Evolutionary conservation across 2,113 vertebrate species (phyloP).

Genomic region (Fulica atra): DNA sequence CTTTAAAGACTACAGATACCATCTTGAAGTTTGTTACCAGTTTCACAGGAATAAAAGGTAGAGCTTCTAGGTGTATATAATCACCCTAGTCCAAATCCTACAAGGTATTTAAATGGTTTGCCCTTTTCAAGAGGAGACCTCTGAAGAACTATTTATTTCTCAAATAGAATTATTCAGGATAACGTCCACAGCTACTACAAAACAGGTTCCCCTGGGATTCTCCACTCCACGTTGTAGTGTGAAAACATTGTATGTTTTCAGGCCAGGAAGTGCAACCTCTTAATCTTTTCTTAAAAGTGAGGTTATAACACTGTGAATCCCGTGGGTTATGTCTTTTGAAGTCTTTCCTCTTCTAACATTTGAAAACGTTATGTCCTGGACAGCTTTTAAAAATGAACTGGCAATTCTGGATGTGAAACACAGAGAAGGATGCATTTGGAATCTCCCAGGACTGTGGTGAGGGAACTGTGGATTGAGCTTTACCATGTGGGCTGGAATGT

Average conservation of each 20-base stretch:
- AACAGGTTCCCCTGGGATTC: not conserved
- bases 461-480: not conserved
- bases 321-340: not conserved
- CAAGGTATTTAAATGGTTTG: not conserved
- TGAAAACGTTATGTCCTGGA: not conserved
- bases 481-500: rapidly evolving
- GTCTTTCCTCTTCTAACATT: not conserved
- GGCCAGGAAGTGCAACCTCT: not conserved
- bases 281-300: not conserved
- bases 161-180: not conserved
- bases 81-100: not conserved
- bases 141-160: constrained; percentile 31
- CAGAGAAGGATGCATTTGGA: not conserved
- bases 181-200: not conserved
- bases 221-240: not conserved
- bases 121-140: not conserved
- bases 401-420: not conserved
- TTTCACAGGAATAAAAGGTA: not conserved
- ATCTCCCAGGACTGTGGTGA: not conserved
- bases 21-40: not conserved
- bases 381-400: not conserved
- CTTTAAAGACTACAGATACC: not conserved
- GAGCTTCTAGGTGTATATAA: not conserved
- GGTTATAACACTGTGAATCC: not conserved
- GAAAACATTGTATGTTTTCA: not conserved